Evolutionary conservation across 2,113 vertebrate genomes (phyloP).

Genomic region (Cathartes aura): DNA sequence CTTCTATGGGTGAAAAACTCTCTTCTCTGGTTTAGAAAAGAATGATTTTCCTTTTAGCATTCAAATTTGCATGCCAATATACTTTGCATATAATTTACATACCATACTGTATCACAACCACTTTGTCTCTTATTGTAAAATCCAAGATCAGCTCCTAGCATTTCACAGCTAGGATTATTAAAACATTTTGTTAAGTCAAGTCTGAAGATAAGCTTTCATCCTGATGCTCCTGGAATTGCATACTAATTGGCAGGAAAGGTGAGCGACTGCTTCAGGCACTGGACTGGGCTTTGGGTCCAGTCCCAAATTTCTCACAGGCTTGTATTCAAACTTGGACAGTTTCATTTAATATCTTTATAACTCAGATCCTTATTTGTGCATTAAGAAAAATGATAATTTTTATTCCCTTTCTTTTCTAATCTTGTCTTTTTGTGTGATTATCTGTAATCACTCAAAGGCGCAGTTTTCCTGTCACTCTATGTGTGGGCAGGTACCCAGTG

Average conservation of each 20-base stretch:
- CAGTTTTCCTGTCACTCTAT: neutral
- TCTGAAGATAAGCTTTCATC: slow-evolving; percentile 40
- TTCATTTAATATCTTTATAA: neutral
- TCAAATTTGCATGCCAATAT: slow-evolving; percentile 56
- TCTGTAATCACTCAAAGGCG: slow-evolving; percentile 8
- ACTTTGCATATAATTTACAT: slow-evolving; percentile 65
- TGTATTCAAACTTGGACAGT: neutral
- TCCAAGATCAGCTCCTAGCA: slow-evolving; percentile 26
- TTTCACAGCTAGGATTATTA: slow-evolving; percentile 53
- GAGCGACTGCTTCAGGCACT: neutral
- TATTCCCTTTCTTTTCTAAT: neutral
- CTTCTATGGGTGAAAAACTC: slow-evolving; percentile 11
- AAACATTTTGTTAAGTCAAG: slow-evolving; percentile 57
- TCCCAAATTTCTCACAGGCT: neutral
- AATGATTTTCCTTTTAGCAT: slow-evolving; percentile 48
- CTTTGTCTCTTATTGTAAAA: slow-evolving; percentile 46
- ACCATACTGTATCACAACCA: neutral
- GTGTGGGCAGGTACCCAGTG: slow-evolving; percentile 1
- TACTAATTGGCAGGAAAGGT: neutral
- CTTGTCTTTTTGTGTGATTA: slow-evolving; percentile 2
- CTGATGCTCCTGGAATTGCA: slow-evolving; percentile 7
- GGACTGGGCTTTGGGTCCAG: neutral
- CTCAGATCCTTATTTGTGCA: neutral
- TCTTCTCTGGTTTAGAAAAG: slow-evolving; percentile 16
- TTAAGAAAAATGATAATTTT: neutral